Evolutionary conservation across 2,797 vertebrate species (phyloP), one percentile per base, ranked within the genome.

Genomic region (Sparus aurata): DNA sequence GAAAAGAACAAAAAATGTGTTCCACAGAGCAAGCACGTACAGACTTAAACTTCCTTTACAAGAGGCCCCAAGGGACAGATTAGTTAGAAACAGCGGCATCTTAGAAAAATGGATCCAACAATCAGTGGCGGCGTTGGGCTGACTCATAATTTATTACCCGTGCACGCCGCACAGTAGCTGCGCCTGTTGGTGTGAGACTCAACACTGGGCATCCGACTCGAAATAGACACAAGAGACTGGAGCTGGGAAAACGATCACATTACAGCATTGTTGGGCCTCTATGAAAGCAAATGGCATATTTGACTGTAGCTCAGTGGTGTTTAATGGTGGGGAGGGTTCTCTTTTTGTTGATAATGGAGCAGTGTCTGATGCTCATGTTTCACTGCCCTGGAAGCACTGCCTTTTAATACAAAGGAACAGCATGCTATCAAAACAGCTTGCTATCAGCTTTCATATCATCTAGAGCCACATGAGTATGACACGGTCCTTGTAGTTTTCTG

Each of bases 61-160:
- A 81, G 65, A 77, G 73, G 57, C 88, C 88, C 75, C 50, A 5
- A 71, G 85, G 84, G 82, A 50, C 61, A 87, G 82, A 87, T 87
- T 90, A 87, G 87, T 84, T 64, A 65, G 71, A 82, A 80, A 85
- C 79, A 84, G 81, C 45, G 4, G 78, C 73, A 77, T 82, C 34
- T 75, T 46, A 61, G 73, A 70, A 88, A 88, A 86, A 85, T 52
- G 43, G 58, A 90, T 90, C 79, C 77, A 83, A 80, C 62, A 66
- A 85, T 83, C 87, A 77, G 78, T 25, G 10, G 71, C 74, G 6
- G 58, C 70, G 15, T 12, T 54, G 67, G 67, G 58, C 60, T 73
- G 71, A 85, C 85, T 79, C 84, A 83, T 85, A 70, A 83, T 85
- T 78, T 70, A 80, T 73, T 45, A 49, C 75, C 67, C n/a, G 9